Conservation (phyloP, 1,140 invertebrate genomes). For the Drosophila saltans region DNA sequence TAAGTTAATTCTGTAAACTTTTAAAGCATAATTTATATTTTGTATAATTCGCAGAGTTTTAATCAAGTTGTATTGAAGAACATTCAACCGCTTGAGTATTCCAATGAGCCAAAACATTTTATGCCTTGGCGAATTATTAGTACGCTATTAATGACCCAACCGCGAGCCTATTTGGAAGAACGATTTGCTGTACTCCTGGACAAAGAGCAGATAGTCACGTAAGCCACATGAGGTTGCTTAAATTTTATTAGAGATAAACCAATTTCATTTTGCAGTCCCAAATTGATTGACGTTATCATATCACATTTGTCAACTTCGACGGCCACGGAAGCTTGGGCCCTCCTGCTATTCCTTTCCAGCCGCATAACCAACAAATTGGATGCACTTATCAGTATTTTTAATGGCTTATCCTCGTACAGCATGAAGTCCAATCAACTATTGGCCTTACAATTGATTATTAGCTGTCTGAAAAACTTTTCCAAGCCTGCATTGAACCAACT, state of each 20-base stretch:
- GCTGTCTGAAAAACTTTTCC: conserved; percentile 59
- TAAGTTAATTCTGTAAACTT: conserved; percentile 25
- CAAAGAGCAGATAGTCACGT: conserved; percentile 52
- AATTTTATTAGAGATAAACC: background rate
- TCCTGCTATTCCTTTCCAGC: conserved; percentile 63
- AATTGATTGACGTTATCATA: conserved; percentile 65
- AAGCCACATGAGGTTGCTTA: background rate
- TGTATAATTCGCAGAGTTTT: conserved; percentile 59
- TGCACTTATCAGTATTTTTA: conserved; percentile 64
- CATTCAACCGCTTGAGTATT: conserved; percentile 67
- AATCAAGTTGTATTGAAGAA: conserved; percentile 57
- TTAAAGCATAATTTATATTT: background rate
- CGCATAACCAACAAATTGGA: conserved; percentile 77
- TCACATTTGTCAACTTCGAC: conserved; percentile 72
- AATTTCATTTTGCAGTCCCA: conserved; percentile 43
- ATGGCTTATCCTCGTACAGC: conserved; percentile 60
- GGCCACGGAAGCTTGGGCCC: conserved; percentile 77
- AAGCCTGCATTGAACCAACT: conserved; percentile 72
- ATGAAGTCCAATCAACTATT: conserved; percentile 67
- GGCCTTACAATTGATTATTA: conserved; percentile 57
- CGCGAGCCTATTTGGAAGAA: conserved; percentile 68
- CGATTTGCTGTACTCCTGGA: conserved; percentile 50
- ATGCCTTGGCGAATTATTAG: conserved; percentile 79
- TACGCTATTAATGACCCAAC: conserved; percentile 59
- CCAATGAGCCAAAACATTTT: conserved; percentile 69